These are phyloP conservation scores for Quadroppia sp. DNA, from an alignment of 2,888 invertebrate species.

Conservation along the genomic window DNA sequence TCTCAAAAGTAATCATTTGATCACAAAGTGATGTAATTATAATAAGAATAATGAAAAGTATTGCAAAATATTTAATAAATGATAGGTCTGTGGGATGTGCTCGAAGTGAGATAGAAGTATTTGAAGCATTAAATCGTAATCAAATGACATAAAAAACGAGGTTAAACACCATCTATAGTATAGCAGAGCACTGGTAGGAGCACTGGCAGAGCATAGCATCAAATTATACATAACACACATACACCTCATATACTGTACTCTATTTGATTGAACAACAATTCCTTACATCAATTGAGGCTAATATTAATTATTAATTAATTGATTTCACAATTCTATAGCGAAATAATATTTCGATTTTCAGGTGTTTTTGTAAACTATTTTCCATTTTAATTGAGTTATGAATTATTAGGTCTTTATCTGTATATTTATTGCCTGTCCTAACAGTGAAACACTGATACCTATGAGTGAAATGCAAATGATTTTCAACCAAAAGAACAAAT, in stretches of 20 bases:
- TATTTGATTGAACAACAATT: conserved; percentile 18
- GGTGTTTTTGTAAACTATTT: not conserved
- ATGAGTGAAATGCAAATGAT: not conserved
- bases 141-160: conserved; percentile 30
- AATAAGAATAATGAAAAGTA: not conserved
- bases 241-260: not conserved
- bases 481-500: not conserved
- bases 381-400: not conserved
- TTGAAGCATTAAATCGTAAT: conserved; percentile 24
- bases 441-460: not conserved
- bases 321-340: not conserved
- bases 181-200: not conserved
- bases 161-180: conserved; percentile 6
- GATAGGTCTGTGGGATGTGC: not conserved
- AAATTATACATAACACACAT: too few species aligned
- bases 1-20: not conserved
- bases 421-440: too few species aligned
- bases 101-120: not conserved
- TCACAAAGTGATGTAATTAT: not conserved
- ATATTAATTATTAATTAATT: conserved; percentile 7
- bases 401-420: not conserved
- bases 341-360: conserved; percentile 34
- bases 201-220: too few species aligned
- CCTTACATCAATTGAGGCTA: conserved; percentile 10
- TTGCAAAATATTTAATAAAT: conserved; percentile 1